Evolutionary conservation across 2,888 invertebrate genomes (phyloP).

Genomic region (Apomyelois bistriatella): DNA sequence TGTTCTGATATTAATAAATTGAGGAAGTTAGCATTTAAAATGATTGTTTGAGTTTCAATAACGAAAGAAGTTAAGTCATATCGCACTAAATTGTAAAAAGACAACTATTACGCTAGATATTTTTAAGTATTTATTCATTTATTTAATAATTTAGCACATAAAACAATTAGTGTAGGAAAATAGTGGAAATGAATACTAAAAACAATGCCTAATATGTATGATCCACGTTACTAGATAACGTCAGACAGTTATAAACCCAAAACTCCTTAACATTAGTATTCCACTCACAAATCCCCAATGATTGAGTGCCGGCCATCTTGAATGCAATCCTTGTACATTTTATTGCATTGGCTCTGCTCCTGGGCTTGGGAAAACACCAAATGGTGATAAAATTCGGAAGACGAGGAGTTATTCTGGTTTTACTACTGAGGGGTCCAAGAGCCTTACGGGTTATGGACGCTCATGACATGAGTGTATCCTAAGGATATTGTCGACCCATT

Average conservation of each 20-base stretch:
- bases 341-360: constrained; percentile 15
- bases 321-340: constrained; percentile 21
- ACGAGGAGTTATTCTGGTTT: not conserved
- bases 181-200: not conserved
- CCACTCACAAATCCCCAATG: constrained; percentile 18
- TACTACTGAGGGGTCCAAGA: no score
- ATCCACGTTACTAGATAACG: not conserved
- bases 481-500: no score
- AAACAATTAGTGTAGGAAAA: not conserved
- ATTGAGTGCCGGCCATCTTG: constrained; percentile 18
- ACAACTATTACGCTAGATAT: no score
- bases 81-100: not conserved
- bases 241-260: not conserved
- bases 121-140: no score
- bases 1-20: not conserved
- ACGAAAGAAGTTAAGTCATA: not conserved
- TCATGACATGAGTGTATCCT: no score
- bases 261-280: constrained; percentile 17
- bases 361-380: constrained; percentile 1
- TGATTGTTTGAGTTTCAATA: not conserved
- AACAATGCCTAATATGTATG: not conserved
- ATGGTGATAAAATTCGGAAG: not conserved
- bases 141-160: no score
- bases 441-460: no score
- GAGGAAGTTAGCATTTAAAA: not conserved